phyloP scores from a whole-genome alignment of 2,113 vertebrate species.

The Hemiprocne comata region DNA sequence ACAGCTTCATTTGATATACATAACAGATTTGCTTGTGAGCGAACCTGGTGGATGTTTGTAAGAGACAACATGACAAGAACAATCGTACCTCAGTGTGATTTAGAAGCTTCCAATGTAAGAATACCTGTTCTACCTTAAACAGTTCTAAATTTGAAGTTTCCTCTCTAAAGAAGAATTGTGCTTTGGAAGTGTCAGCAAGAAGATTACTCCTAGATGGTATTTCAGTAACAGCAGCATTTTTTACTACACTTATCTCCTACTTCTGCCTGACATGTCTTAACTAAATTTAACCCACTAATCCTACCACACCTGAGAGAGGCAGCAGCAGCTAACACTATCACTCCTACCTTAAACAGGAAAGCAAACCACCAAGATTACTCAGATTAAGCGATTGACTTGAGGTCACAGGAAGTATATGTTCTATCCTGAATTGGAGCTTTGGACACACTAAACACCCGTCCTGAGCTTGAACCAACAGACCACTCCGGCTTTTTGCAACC shows the following conservation, averaged over 20 bases:
- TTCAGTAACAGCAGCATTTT: slow-evolving; percentile 15
- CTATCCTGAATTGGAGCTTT: background rate
- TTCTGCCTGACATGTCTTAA: slow-evolving; percentile 26
- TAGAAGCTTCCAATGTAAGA: background rate
- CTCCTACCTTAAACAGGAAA: slow-evolving; percentile 25
- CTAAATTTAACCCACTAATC: slow-evolving; percentile 70
- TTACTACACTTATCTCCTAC: slow-evolving; percentile 8
- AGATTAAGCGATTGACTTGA: slow-evolving; percentile 45
- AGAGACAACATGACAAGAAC: background rate
- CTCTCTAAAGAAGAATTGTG: background rate
- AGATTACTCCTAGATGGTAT: background rate
- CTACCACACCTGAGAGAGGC: slow-evolving; percentile 51
- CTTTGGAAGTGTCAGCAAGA: background rate
- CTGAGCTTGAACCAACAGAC: background rate
- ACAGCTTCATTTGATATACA: background rate
- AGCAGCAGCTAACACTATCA: slow-evolving; percentile 10
- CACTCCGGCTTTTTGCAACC: background rate
- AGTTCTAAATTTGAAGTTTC: background rate
- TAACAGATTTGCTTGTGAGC: background rate
- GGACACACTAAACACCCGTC: background rate
- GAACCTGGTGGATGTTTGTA: background rate
- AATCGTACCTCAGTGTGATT: background rate
- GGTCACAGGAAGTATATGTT: slow-evolving; percentile 24
- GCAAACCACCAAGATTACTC: slow-evolving; percentile 42
- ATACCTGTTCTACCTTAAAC: background rate